phyloP scores from a whole-genome alignment of 2,113 vertebrate species.

The Calidris pugnax region DNA sequence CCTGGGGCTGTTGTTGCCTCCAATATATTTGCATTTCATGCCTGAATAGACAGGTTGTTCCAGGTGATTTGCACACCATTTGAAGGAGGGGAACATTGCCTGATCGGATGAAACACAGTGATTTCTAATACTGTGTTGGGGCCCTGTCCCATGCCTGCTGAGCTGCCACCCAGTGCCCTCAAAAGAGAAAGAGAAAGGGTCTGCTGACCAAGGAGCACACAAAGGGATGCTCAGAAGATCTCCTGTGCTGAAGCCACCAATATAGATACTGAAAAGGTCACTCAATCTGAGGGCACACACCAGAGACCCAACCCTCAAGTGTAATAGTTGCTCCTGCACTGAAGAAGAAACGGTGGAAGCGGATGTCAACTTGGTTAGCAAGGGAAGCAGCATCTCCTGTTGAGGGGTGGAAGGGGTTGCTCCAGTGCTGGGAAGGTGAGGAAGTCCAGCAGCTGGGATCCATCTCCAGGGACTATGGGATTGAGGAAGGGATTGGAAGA shows the following conservation, averaged over 20 bases:
- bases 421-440: neutral
- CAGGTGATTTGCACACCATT: neutral
- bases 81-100: neutral
- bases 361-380: neutral
- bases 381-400: neutral
- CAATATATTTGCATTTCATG: neutral
- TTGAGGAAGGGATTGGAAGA: neutral
- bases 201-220: neutral
- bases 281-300: neutral
- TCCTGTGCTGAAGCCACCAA: neutral
- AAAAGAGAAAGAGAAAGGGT: fast-evolving
- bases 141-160: no score
- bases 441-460: neutral
- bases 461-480: neutral
- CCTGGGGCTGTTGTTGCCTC: neutral
- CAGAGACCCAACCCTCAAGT: neutral
- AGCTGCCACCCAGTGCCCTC: neutral
- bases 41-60: neutral
- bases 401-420: neutral
- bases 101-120: fast-evolving
- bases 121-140: neutral
- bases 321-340: neutral
- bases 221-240: neutral
- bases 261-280: neutral
- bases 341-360: neutral